phyloP scores from a whole-genome alignment of 64 coral and sea anemone genomes.

The Orbicella faveolata region DNA sequence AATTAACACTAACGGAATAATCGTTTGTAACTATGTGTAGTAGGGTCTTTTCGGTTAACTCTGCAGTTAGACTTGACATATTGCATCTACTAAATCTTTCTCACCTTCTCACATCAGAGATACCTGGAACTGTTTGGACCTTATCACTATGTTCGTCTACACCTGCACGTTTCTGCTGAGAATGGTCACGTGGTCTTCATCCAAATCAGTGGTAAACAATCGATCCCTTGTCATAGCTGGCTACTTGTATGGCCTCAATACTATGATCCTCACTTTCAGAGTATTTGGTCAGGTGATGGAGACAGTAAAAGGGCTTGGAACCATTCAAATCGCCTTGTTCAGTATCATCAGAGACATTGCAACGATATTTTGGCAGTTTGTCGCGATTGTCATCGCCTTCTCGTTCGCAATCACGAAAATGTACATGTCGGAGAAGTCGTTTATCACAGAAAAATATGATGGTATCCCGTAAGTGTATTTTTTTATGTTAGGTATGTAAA shows the following conservation, averaged over 20 bases:
- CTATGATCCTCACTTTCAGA: background rate
- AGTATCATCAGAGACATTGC: background rate
- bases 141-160: background rate
- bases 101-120: too few species aligned
- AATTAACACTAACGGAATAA: too few species aligned
- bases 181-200: background rate
- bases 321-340: too few species aligned
- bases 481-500: too few species aligned
- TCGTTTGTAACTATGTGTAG: too few species aligned
- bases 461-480: too few species aligned
- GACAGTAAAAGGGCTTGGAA: background rate
- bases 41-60: too few species aligned
- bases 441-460: too few species aligned
- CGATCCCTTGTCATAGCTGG: background rate
- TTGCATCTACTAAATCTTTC: too few species aligned
- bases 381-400: background rate
- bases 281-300: background rate
- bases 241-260: background rate
- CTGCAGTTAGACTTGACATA: too few species aligned
- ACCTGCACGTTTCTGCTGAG: background rate
- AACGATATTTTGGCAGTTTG: background rate
- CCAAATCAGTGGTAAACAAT: background rate
- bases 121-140: background rate
- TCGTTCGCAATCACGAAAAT: background rate
- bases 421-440: background rate